These are phyloP conservation scores for Erythrocercus mccallii DNA, from an alignment of 2,113 vertebrate species.

Conservation along the genomic window DNA sequence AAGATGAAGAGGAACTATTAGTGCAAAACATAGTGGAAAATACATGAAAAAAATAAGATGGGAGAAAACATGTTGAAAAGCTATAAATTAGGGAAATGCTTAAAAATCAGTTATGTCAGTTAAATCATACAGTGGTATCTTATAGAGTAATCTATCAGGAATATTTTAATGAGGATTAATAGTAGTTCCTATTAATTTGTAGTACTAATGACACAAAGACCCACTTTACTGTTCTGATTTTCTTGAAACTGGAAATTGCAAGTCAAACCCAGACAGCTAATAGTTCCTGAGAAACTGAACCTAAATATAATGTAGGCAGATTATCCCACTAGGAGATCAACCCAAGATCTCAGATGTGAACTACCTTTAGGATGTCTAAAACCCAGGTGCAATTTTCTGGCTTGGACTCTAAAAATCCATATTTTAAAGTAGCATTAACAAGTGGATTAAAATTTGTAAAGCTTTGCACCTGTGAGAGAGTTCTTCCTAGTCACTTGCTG, in stretches of 20 bases:
- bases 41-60: not conserved
- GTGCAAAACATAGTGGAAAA: not conserved
- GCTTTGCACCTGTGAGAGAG: not conserved
- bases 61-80: not conserved
- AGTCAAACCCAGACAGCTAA: not conserved
- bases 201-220: not conserved
- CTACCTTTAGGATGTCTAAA: not conserved
- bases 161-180: not conserved
- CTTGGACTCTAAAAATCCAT: not conserved
- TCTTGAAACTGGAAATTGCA: not conserved
- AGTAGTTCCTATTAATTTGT: not conserved
- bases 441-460: not conserved
- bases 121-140: not conserved
- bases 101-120: not conserved
- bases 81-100: not conserved
- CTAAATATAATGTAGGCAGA: not conserved
- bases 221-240: not conserved
- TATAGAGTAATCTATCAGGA: not conserved
- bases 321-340: constrained; percentile 3
- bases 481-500: not conserved
- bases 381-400: not conserved
- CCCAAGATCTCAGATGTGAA: not conserved
- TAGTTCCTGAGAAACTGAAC: not conserved
- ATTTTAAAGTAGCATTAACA: not conserved
- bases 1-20: not conserved